These are phyloP conservation scores for Tilapia sparmanii DNA, from an alignment of 2,113 vertebrate species.

Conservation along the genomic window DNA sequence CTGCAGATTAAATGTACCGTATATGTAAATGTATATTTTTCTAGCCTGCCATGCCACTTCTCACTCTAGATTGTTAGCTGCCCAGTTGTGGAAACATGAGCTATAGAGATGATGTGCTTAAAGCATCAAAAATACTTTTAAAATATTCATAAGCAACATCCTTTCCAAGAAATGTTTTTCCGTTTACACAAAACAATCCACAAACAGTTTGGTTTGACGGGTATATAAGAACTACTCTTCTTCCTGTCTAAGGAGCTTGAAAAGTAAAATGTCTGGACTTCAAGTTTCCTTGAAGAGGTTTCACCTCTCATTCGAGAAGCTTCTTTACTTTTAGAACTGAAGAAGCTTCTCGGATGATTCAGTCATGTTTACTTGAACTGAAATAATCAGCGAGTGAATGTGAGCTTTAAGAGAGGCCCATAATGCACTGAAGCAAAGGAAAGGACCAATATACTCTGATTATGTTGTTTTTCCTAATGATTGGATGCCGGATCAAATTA, in stretches of 20 bases:
- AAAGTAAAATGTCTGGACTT: background rate
- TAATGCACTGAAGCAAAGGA: background rate
- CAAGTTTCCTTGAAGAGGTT: background rate
- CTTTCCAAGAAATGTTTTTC: background rate
- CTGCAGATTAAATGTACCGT: background rate
- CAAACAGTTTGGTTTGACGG: background rate
- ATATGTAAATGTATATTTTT: background rate
- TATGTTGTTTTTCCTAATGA: background rate
- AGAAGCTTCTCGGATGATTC: background rate
- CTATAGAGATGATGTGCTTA: background rate
- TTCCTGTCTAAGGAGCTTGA: background rate
- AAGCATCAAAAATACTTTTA: background rate
- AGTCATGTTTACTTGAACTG: background rate
- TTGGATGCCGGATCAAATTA: background rate
- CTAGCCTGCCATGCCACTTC: background rate
- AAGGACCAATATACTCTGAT: background rate
- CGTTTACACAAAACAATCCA: background rate
- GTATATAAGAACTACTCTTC: background rate
- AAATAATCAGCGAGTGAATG: background rate
- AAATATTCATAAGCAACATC: background rate
- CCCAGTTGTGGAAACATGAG: background rate
- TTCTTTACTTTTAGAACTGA: background rate
- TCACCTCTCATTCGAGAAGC: background rate
- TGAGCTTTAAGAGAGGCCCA: background rate
- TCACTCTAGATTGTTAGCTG: background rate